Conservation (phyloP, 2,888 invertebrate genomes). For the Tiliacea aurago region DNA sequence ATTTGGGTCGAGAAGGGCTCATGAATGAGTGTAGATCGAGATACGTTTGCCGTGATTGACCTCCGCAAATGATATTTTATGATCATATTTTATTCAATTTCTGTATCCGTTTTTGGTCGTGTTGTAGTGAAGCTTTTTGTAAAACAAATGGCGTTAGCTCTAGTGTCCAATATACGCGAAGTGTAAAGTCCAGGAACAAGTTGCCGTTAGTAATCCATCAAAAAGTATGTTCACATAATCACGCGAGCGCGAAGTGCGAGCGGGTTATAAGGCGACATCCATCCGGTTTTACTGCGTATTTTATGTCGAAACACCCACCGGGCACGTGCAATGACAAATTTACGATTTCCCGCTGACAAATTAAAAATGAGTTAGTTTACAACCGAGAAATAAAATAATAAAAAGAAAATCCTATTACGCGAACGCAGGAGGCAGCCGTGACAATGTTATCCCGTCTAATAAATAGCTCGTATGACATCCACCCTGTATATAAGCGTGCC, state of each 20-base stretch:
- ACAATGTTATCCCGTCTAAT: constrained; percentile 88
- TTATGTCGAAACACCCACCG: constrained; percentile 76
- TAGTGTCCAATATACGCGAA: constrained; percentile 19
- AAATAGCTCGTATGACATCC: constrained; percentile 87
- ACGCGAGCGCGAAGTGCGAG: constrained; percentile 65
- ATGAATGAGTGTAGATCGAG: constrained; percentile 75
- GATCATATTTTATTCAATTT: constrained; percentile 57
- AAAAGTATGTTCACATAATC: constrained; percentile 70
- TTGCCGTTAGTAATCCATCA: constrained; percentile 72
- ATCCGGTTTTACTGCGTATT: constrained; percentile 80
- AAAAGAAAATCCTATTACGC: constrained; percentile 86
- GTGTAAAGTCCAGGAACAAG: constrained; percentile 53
- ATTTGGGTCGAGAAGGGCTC: constrained; percentile 83
- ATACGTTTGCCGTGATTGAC: constrained; percentile 69
- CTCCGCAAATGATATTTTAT: constrained; percentile 61
- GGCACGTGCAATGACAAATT: constrained; percentile 82
- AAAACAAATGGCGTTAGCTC: constrained; percentile 2
- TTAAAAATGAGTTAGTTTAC: constrained; percentile 89
- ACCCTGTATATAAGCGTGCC: constrained; percentile 77
- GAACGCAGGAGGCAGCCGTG: constrained; percentile 76
- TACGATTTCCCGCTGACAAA: constrained; percentile 86
- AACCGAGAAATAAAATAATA: constrained; percentile 85
- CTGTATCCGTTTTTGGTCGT: constrained; percentile 30
- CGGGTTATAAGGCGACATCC: constrained; percentile 75
- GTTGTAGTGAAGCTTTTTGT: constrained; percentile 13